phyloP scores from a whole-genome alignment of 2,797 vertebrate genomes.

The Micropoecilia bifurca region DNA sequence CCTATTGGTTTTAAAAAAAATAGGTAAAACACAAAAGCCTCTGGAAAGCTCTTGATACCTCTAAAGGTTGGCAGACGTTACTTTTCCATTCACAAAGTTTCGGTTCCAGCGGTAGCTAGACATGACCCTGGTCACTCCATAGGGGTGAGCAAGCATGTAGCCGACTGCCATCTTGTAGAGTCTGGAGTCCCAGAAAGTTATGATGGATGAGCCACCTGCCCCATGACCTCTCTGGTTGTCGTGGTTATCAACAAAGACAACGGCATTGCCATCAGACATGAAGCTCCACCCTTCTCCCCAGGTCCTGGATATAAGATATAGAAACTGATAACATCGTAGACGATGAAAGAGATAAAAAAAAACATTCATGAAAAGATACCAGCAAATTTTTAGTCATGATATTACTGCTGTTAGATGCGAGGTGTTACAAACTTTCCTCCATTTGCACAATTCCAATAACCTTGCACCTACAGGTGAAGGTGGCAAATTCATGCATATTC shows the following conservation, averaged over 20 bases:
- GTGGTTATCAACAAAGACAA: conserved; percentile 95
- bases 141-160: conserved; percentile 95
- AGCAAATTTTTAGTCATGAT: background rate
- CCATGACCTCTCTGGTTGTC: conserved; percentile 95
- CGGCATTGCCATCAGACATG: conserved; percentile 83
- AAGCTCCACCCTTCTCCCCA: conserved; percentile 97
- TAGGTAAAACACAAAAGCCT: background rate
- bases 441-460: background rate
- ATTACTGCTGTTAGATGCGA: background rate
- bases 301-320: conserved; percentile 74
- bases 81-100: conserved; percentile 85
- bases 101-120: conserved; percentile 92
- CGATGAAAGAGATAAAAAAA: background rate
- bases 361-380: background rate
- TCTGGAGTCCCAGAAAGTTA: conserved; percentile 92
- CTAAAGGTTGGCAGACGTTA: conserved; percentile 38
- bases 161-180: conserved; percentile 90
- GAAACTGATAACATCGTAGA: background rate
- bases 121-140: conserved; percentile 92
- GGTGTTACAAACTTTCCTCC: background rate
- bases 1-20: conserved; percentile 71
- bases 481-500: background rate
- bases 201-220: conserved; percentile 87
- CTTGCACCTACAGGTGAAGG: background rate
- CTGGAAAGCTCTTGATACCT: too few relatives aligned